phyloP scores from a whole-genome alignment of 2,888 invertebrate species.

The Phyllotreta striolata region DNA sequence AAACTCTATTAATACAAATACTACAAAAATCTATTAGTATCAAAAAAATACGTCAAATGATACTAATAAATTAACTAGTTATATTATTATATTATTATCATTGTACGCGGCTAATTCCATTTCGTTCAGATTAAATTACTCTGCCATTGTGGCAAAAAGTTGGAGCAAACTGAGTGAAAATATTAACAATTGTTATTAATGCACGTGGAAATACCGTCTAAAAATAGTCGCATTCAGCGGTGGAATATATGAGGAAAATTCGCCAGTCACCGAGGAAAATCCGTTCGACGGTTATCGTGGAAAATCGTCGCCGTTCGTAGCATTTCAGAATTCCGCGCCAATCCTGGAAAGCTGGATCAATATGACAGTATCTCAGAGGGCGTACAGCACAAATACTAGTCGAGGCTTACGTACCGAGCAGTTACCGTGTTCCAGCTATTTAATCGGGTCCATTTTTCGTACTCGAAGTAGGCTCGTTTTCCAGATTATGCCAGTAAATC shows the following conservation, averaged over 20 bases:
- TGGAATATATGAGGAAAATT: constrained; percentile 11
- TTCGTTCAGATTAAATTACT: too few species aligned
- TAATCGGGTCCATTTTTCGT: constrained; percentile 22
- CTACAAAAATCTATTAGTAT: too few species aligned
- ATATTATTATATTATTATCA: too few species aligned
- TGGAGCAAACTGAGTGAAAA: too few species aligned
- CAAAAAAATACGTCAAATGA: too few species aligned
- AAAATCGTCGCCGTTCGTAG: constrained; percentile 41
- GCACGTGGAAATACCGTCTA: constrained; percentile 2
- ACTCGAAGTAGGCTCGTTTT: constrained; percentile 18
- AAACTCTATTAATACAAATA: too few species aligned
- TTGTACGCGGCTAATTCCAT: too few species aligned
- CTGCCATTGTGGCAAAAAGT: too few species aligned
- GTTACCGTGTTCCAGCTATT: constrained; percentile 30
- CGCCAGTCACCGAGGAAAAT: constrained; percentile 23
- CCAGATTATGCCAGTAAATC: constrained; percentile 7
- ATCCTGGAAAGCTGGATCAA: constrained; percentile 58
- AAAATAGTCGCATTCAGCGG: constrained; percentile 11
- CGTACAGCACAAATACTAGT: constrained; percentile 43
- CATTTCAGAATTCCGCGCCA: constrained; percentile 57
- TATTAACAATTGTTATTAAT: too few species aligned
- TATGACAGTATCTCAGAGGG: constrained; percentile 54
- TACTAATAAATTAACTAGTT: too few species aligned
- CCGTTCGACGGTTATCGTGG: constrained; percentile 29
- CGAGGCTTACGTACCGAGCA: constrained; percentile 31